Conservation (phyloP, 2,113 vertebrate species). For the Crotalus viridis region DNA sequence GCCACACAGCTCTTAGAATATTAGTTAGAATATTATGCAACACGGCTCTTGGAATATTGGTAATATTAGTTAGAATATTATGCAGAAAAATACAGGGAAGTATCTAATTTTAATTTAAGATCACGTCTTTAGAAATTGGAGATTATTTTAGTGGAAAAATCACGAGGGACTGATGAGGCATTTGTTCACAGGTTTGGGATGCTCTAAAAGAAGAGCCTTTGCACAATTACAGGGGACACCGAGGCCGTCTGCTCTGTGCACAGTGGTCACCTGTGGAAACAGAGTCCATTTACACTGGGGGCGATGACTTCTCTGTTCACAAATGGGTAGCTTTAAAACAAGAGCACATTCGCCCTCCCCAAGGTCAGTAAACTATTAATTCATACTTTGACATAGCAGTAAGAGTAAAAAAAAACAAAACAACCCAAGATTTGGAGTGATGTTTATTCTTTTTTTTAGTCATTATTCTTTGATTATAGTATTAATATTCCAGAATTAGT, state of each 20-base stretch:
- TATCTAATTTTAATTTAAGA: neutral
- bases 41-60: too few relatives aligned
- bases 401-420: neutral
- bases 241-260: constrained; percentile 83
- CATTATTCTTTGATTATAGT: neutral
- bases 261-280: constrained; percentile 90
- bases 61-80: neutral
- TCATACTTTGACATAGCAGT: neutral
- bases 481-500: neutral
- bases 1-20: too few relatives aligned
- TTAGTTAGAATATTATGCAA: too few relatives aligned
- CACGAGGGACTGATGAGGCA: neutral
- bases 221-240: constrained; percentile 90
- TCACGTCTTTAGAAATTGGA: neutral
- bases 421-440: accelerated
- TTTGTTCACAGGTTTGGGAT: constrained; percentile 87
- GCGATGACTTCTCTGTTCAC: constrained; percentile 92
- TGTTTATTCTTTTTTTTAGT: constrained; percentile 5
- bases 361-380: constrained; percentile 70
- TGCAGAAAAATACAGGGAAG: neutral
- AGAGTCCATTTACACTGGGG: constrained; percentile 89
- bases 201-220: constrained; percentile 83
- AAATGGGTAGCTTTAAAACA: constrained; percentile 88
- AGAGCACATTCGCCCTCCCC: constrained; percentile 84
- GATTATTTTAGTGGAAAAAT: neutral